These are phyloP conservation scores for Alca torda DNA, from an alignment of 2,797 vertebrate species.

Conservation along the genomic window DNA sequence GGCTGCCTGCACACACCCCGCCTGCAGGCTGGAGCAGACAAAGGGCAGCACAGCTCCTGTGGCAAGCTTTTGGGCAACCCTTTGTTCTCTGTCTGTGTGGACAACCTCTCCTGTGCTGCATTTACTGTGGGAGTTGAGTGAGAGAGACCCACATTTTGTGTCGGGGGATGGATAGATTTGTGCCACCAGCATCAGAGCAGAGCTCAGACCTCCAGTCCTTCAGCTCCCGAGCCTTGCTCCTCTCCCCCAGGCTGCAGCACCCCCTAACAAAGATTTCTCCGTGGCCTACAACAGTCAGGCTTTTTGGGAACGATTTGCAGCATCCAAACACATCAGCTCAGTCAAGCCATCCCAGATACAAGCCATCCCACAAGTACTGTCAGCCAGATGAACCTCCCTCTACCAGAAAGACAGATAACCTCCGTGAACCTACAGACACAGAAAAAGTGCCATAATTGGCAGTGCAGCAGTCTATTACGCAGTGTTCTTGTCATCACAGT, in stretches of 20 bases:
- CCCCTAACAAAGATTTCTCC: neutral
- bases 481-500: neutral
- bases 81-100: rapidly evolving
- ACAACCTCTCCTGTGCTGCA: neutral
- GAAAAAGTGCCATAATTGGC: neutral
- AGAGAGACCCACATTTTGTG: rapidly evolving
- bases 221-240: neutral
- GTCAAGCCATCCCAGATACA: neutral
- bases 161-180: neutral
- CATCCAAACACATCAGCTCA: neutral
- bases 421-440: neutral
- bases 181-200: neutral
- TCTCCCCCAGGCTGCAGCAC: neutral
- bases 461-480: neutral
- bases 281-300: neutral
- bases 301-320: neutral
- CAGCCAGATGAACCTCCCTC: neutral
- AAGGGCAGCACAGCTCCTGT: neutral
- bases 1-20: neutral
- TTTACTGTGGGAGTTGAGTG: neutral
- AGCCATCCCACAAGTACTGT: neutral
- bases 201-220: neutral
- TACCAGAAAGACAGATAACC: neutral
- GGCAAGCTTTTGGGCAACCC: neutral
- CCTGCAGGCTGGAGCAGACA: neutral